Evolutionary conservation across 2,888 invertebrate genomes (phyloP), one percentile per base, ranked within the genome.

Genomic region (Lasioglossum lativentre): DNA sequence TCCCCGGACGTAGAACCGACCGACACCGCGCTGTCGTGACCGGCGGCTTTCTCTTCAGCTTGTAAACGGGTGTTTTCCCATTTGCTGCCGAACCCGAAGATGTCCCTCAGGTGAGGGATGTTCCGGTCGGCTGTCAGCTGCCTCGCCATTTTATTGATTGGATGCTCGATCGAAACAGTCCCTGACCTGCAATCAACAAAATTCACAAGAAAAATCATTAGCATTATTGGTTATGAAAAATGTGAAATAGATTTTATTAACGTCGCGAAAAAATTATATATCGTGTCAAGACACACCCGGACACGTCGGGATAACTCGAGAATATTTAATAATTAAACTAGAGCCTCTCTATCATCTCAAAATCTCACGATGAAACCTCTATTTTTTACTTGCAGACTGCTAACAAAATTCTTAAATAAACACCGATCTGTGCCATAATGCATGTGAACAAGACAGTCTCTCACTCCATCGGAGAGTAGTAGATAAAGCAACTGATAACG

Each of bases 31-130:
- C 95, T 95, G 88, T 95, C 95, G 87, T 94, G 94, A 19, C 95
- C 95, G n/a, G 93, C 91, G 4, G 94, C 95, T 83, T 94, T 94
- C 70, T 94, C 94, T 75, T 94, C 94, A 23, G 92, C 91, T 63
- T 93, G 93, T n/a, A 92, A 90, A 16, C 93, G 93, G 6, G 91
- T 92, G 87, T 88, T 93, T 52, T 93, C 93, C 94, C 94, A 94
- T 80, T 94, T 94, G 92, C 96, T 96, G 93, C 96, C 96, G 92
- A 97, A 96, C 76, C 97, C 96, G 94, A 97, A 97, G 93, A 97
- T 97, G 95, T 98, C 97, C 93, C 97, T 96, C 90, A 97, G 96
- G 93, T 97, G 97, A 87, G 97, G 97, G 93, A 97, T 97, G 94
- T 97, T 97, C 91, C 97, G 96, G 93, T 97, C 97, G 85, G 97